Evolutionary conservation across 2,113 vertebrate species (phyloP), one percentile per base, ranked within the genome.

Genomic region (Pygoscelis adeliae): DNA sequence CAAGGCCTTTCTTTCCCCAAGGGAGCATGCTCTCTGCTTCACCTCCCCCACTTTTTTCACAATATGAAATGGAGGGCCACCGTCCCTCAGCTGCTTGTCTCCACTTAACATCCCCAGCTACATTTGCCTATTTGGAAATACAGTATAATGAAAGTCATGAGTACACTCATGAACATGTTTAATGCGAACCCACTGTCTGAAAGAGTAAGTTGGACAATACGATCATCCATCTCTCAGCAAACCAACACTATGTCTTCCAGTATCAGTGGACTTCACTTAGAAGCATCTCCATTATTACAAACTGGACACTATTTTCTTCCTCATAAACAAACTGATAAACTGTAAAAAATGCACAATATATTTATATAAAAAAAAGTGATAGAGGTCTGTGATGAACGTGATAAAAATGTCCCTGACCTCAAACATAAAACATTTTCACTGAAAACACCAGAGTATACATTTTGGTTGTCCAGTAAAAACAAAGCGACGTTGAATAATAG

Each of bases 131-230:
- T 46, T 72, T 74, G 26, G 7, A 52, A 91, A 67, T 42, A 63
- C 27, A 46, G 9, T 30, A 36, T 9, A 70, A 58, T 38, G 11
- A 38, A 78, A 82, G 25, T 15, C 34, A 49, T 4, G 8, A 58
- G 67, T 50, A 34, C 0, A 1, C 7, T 26, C 2, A 32, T 0
- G 0, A 59, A 66, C 34, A 23, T 10, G 13, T 62, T 56, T 17
- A 81, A 70, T 13, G 21, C 4, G 9, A 89, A n/a, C 26, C 18
- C 27, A 15, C 2, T 52, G 5, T 36, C n/a, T 67, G 22, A 87
- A 18, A 78, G n/a, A 87, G 19, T 21, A 73, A 69, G 10, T 10
- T 70, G 46, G 36, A 47, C 25, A 65, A 66, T 6, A 36, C 1
- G 5, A 66, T 30, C n/a, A 72, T 11, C 13, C 42, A 74, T 18